Evolutionary conservation across 2,888 invertebrate genomes (phyloP).

Genomic region (Andrena flavipes): DNA sequence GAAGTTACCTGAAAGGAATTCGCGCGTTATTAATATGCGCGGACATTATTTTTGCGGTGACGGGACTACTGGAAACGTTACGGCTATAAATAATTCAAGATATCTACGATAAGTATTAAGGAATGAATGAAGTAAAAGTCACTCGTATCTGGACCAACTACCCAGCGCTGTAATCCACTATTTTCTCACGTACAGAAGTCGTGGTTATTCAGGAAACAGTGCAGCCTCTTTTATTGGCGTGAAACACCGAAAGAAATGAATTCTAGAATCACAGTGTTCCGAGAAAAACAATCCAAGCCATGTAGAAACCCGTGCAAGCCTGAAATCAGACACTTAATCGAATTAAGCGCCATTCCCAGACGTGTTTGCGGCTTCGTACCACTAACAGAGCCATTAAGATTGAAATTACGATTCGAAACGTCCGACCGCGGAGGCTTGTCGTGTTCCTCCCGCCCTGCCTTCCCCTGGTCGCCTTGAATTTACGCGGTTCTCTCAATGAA

Average conservation of each 20-base stretch:
- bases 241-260: background rate
- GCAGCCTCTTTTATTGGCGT: background rate
- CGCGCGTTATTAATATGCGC: background rate
- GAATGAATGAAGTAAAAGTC: slow-evolving; percentile 11
- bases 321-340: slow-evolving; percentile 37
- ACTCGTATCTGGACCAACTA: background rate
- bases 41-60: slow-evolving; percentile 13
- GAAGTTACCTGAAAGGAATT: background rate
- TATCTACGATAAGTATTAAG: background rate
- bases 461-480: slow-evolving; percentile 20
- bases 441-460: slow-evolving; percentile 1
- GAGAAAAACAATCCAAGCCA: background rate
- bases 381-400: slow-evolving; percentile 50
- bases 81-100: slow-evolving; percentile 12
- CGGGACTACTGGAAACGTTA: slow-evolving; percentile 2
- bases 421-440: slow-evolving; percentile 2
- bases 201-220: background rate
- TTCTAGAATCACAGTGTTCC: background rate
- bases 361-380: slow-evolving; percentile 25
- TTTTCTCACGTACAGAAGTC: background rate
- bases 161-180: background rate
- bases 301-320: background rate
- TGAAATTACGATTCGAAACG: slow-evolving; percentile 40
- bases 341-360: slow-evolving; percentile 36
- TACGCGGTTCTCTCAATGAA: slow-evolving; percentile 45